phyloP scores from a whole-genome alignment of 2,888 invertebrate species.

The Eristalis intricaria region DNA sequence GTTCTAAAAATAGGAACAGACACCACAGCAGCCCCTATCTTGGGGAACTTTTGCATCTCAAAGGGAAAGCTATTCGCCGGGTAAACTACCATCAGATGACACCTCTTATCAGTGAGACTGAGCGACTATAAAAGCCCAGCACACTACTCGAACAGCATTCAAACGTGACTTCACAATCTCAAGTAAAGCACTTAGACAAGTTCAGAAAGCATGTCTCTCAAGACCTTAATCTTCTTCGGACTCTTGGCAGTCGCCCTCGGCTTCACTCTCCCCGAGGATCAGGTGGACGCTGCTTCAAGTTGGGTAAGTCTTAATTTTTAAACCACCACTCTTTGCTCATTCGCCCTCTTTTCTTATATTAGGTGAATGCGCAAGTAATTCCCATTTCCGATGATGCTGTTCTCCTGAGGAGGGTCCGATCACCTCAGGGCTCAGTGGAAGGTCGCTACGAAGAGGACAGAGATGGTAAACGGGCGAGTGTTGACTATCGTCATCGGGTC shows the following conservation, averaged over 20 bases:
- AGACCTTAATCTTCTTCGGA: slow-evolving; percentile 22
- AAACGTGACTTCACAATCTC: background rate
- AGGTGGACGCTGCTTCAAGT: background rate
- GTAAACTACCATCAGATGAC: too few relatives aligned
- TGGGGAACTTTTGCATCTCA: background rate
- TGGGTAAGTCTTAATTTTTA: background rate
- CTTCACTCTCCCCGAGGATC: slow-evolving; percentile 17
- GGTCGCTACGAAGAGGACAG: slow-evolving; percentile 3
- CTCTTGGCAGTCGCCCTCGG: slow-evolving; percentile 16
- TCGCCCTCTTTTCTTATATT: background rate
- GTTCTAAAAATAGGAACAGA: background rate
- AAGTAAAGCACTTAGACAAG: background rate
- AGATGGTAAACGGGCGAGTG: background rate
- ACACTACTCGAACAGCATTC: background rate
- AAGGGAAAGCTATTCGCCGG: background rate
- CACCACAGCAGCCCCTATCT: too few relatives aligned
- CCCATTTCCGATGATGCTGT: background rate
- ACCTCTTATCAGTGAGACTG: background rate
- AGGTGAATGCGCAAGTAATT: background rate
- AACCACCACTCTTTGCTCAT: background rate
- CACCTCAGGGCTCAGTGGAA: background rate
- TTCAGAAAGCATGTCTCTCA: slow-evolving; percentile 15
- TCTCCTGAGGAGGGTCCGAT: slow-evolving; percentile 1
- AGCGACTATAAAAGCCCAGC: background rate
- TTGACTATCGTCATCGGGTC: background rate